Evolutionary conservation across 2,113 vertebrate species (phyloP), one percentile per base, ranked within the genome.

Genomic region (Pithys albifrons): DNA sequence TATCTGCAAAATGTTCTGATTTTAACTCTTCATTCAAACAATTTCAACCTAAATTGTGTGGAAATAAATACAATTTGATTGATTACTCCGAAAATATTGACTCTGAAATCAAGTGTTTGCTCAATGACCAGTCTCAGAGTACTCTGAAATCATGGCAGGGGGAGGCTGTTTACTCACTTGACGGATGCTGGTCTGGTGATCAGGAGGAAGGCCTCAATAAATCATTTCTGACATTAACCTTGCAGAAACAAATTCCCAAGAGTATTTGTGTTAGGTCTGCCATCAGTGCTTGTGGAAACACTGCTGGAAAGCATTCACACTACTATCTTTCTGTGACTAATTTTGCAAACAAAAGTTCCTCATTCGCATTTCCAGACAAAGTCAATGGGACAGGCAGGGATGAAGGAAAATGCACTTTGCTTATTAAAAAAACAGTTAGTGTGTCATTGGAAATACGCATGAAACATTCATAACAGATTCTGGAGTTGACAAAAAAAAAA

Each of bases 191-290:
- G 82, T 46, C 51, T 39, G 39, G 67, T 18, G 2, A 95, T 72
- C 37, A 31, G 64, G 75, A 89, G 71, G 91, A 96, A 90, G 64
- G 67, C 46, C 86, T 94, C 78, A 59, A 88, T 96, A 93, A 96
- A 96, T 95, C 93, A 95, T 70, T 82, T 82, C 54, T 95, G 93
- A 96, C 81, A 28, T 76, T 70, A 94, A 91, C 90, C 87, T 91
- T 90, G 85, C 71, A 91, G 85, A 93, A 96, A 74, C 37, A 39
- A 93, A 77, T 88, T 95, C 94, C 78, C 71, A 10, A 31, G 84
- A 85, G 74, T 70, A n/a, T 96, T 83, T 45, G 0, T 83, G 85
- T 85, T 85, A 76, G 55, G 64, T 91, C 35, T 88, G 85, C 55
- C 9, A 3, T 51, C 1, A 7, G 64, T 55, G 71, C 78, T 94